Evolutionary conservation across 2,113 vertebrate species (phyloP), one percentile per base, ranked within the genome.

Genomic region (Cephalopholis sonnerati): DNA sequence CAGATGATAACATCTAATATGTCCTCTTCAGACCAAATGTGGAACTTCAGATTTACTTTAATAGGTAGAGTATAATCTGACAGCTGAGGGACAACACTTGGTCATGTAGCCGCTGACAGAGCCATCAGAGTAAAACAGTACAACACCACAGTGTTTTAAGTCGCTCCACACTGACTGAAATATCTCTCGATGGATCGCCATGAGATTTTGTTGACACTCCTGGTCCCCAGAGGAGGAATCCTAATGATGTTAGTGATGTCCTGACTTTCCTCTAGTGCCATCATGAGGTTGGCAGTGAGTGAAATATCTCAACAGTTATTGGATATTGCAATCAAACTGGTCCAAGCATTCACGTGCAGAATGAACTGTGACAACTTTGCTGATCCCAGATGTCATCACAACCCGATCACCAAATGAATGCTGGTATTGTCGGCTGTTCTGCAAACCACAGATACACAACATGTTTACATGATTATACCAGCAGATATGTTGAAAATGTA

Each of bases 51-150:
- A n/a, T 77, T 11, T 27, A 27, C 39, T 0, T 4, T 25, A 22
- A 46, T 62, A 68, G 69, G 5, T 15, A n/a, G 41, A 62, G 8
- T 27, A 51, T 29, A 80, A 46, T 36, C n/a, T 63, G 54, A 63
- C 13, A 66, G 29, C 0, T 44, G 29, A 41, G 1, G 18, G 18
- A 2, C 9, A 13, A 41, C 15, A 55, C 18, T 29, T 29, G 16
- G 10, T 12, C 0, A 1, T 17, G 32, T 17, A 24, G 32, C 48
- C 6, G 6, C 7, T 36, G 12, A 36, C 4, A 8, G 39, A 46
- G 69, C n/a, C n/a, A 41, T n/a, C 67, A 32, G 27, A 24, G 39
- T 41, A 24, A n/a, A 44, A 16, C 22, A n/a, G 11, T 44, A 44
- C 41, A 44, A 44, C 10, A 44, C 10, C 11, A 12, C 41, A 44